Conservation (phyloP, 2,113 vertebrate genomes). For the Melanostigma gelatinosum region DNA sequence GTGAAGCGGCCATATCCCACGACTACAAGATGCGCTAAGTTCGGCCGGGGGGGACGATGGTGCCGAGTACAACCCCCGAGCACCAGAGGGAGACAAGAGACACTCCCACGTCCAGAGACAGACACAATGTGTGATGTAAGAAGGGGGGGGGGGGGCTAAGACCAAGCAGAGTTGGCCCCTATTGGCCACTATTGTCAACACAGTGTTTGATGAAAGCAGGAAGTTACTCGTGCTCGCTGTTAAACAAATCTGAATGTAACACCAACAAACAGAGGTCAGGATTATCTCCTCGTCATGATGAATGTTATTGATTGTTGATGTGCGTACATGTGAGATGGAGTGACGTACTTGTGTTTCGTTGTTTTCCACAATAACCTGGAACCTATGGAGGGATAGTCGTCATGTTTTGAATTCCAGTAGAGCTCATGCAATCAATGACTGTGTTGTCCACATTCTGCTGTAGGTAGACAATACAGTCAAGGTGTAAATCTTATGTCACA, state of each 20-base stretch:
- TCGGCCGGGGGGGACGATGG: constrained; percentile 39
- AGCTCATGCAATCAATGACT: constrained; percentile 5
- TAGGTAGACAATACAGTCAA: background rate
- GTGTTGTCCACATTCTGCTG: constrained; percentile 27
- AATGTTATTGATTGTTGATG: constrained; percentile 60
- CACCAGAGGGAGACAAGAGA: constrained; percentile 52
- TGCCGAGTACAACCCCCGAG: constrained; percentile 26
- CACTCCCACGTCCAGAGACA: constrained; percentile 25
- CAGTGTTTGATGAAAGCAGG: constrained; percentile 30
- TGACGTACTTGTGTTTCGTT: constrained; percentile 41
- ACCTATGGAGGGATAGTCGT: background rate
- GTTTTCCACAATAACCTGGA: constrained; percentile 33
- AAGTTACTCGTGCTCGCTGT: constrained; percentile 64
- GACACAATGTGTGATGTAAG: constrained; percentile 12
- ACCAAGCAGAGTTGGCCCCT: constrained; percentile 33
- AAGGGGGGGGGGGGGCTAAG: constrained; percentile 27
- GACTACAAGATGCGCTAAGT: constrained; percentile 98
- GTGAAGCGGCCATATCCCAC: constrained; percentile 93
- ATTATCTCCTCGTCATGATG: constrained; percentile 59
- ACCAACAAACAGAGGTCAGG: constrained; percentile 41
- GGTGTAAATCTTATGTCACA: constrained; percentile 19
- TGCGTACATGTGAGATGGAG: constrained; percentile 53
- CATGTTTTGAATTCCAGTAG: constrained; percentile 14
- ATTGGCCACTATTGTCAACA: constrained; percentile 26
- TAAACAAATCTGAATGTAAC: constrained; percentile 77